Evolutionary conservation across 2,113 vertebrate species (phyloP).

Genomic region (Cepphus grylle): DNA sequence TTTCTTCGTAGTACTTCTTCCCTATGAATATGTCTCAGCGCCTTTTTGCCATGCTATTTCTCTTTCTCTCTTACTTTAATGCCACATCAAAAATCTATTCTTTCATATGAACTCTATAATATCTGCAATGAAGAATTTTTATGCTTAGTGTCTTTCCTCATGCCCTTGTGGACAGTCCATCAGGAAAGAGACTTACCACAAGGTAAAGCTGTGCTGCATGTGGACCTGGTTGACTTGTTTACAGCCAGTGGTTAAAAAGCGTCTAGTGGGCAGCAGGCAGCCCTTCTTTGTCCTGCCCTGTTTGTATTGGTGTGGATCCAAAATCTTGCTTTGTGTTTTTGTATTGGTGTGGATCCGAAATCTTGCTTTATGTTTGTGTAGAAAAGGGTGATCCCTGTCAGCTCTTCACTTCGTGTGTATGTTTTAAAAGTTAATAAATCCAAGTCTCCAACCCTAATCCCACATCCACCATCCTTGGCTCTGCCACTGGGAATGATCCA

Average conservation of each 20-base stretch:
- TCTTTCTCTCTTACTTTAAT: background rate
- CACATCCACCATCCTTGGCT: background rate
- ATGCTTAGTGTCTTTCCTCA: background rate
- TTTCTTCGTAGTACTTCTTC: background rate
- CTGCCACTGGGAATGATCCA: background rate
- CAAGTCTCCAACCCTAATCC: background rate
- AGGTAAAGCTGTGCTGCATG: background rate
- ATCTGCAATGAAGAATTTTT: background rate
- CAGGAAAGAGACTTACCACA: background rate
- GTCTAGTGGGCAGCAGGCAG: background rate
- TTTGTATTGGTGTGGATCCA: background rate
- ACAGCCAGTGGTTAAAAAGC: background rate
- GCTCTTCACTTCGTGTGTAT: background rate
- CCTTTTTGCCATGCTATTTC: background rate
- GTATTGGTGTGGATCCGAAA: background rate
- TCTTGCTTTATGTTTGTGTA: fast-evolving
- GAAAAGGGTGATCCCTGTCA: background rate
- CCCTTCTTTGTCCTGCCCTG: background rate
- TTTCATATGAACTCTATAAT: background rate
- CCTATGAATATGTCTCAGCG: background rate
- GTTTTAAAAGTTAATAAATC: background rate
- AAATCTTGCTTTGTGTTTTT: background rate
- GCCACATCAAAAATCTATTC: background rate
- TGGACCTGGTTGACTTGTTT: fast-evolving
- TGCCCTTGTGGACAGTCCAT: background rate